Percentiles rank a stretch among this genome's conserved stretches.
These are phyloP conservation scores for Pedicia rivosa DNA, from an alignment of 2,888 invertebrate genomes.

Conservation along the genomic window DNA sequence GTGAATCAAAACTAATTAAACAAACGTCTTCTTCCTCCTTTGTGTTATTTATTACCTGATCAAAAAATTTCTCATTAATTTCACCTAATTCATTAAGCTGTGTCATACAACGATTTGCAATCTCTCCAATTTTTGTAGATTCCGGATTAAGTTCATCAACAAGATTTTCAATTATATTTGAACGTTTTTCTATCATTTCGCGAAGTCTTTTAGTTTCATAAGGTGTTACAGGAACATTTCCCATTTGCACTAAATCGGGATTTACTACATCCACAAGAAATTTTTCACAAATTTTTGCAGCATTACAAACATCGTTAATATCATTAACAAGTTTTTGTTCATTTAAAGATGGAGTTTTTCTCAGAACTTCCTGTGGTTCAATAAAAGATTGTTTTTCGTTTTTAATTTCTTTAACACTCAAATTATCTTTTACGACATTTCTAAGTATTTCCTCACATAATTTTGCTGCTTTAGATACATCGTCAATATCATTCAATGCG, in stretches of 20 bases:
- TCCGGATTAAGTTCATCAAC: slow-evolving; percentile 35
- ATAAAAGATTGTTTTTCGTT: too few relatives aligned
- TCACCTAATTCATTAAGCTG: slow-evolving; percentile 23
- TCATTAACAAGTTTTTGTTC: slow-evolving; percentile 17
- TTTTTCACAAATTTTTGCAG: slow-evolving; percentile 34
- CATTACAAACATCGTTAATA: slow-evolving; percentile 32
- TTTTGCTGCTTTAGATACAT: slow-evolving; percentile 33
- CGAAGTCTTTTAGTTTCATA: slow-evolving; percentile 1
- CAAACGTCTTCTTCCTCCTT: too few relatives aligned
- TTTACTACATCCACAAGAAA: slow-evolving; percentile 28
- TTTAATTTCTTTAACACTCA: too few relatives aligned
- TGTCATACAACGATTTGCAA: slow-evolving; percentile 32
- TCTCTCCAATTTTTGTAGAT: slow-evolving; percentile 35
- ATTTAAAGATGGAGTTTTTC: neutral
- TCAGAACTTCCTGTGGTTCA: too few relatives aligned
- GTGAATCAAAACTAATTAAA: too few relatives aligned
- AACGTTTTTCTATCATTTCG: slow-evolving; percentile 1
- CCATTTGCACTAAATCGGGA: slow-evolving; percentile 2
- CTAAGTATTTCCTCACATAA: slow-evolving; percentile 33
- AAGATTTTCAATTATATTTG: slow-evolving; percentile 12
- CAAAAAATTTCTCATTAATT: too few relatives aligned
- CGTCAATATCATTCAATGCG: slow-evolving; percentile 29
- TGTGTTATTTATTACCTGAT: too few relatives aligned
- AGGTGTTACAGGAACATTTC: neutral
- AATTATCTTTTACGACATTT: slow-evolving; percentile 20